Percentiles rank a stretch among this genome's conserved stretches.
Conservation (phyloP, 2,113 vertebrate species). For the Noturus placidus region DNA sequence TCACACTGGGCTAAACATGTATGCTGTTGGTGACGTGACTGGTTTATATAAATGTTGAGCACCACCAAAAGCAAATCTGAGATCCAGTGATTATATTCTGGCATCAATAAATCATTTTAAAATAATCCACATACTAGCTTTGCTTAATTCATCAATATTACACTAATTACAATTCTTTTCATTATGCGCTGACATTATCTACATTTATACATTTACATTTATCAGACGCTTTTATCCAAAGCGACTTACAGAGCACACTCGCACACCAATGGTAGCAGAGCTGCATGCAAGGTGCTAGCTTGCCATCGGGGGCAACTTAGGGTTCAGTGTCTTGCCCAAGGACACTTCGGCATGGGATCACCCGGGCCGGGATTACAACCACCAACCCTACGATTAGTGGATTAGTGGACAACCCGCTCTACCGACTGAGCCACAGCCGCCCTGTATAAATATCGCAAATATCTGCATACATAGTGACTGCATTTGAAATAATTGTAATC, state of each 20-base stretch:
- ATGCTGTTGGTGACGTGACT: neutral
- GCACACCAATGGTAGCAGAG: no score
- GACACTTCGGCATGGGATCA: no score
- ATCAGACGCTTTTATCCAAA: no score
- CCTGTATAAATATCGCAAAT: neutral
- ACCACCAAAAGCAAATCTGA: neutral
- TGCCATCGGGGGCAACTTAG: no score
- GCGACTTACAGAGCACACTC: no score
- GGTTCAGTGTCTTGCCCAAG: no score
- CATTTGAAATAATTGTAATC: neutral
- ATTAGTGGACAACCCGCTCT: no score
- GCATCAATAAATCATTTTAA: neutral
- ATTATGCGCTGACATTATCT: neutral
- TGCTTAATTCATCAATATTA: neutral
- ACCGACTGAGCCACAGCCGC: no score
- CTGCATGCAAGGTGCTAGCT: no score
- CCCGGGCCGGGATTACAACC: no score
- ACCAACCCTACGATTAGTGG: no score
- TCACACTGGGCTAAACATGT: neutral
- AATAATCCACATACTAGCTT: neutral
- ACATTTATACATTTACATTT: no score
- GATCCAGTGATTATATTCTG: neutral
- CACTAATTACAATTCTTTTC: neutral
- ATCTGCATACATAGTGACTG: neutral
- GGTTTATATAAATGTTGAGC: neutral